Evolutionary conservation across 2,113 vertebrate genomes (phyloP), one percentile per base, ranked within the genome.

Genomic region (Ictidomys tridecemlineatus): DNA sequence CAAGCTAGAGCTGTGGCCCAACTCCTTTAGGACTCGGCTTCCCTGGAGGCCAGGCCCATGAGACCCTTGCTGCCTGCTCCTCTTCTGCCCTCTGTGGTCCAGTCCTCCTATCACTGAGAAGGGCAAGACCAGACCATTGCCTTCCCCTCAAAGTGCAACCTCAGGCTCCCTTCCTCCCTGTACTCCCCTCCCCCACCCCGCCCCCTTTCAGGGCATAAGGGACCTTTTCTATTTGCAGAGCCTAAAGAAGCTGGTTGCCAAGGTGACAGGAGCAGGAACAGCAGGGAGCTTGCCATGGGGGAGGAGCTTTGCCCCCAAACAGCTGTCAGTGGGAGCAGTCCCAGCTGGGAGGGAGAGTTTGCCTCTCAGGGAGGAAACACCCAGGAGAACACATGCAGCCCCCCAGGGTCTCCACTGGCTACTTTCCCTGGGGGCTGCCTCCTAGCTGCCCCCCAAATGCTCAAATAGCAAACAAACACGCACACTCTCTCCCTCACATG

Each of bases 211-310:
- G 84, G 92, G 96, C 97, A 97, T 96, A 98, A 98, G 98, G 97
- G 98, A 98, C 98, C 97, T 98, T 98, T 98, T 98, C 98, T 98
- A 97, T 98, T 97, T 97, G 96, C 80, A 58, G 96, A 97, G 94
- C 96, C 97, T 97, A 97, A 98, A 97, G 96, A 97, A 98, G 96
- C 95, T 4, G 89, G 98, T 98, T 98, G 95, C 97, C 98, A 98
- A 97, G 97, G 98, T 97, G 97, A 98, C 96, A 97, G 97, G 96
- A 97, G 97, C 84, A 58, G 93, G 97, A 98, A 95, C 98, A 98
- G 98, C 97, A 96, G 98, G 97, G 97, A 97, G 96, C 95, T 90
- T 87, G 96, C 93, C 80, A 45, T 95, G 96, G 98, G 97, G 98
- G 98, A 98, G 97, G 98, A 97, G 98, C 92, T 96, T 89, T 97